Evolutionary conservation across 2,888 invertebrate genomes (phyloP).

Genomic region (Subacronicta megacephala): DNA sequence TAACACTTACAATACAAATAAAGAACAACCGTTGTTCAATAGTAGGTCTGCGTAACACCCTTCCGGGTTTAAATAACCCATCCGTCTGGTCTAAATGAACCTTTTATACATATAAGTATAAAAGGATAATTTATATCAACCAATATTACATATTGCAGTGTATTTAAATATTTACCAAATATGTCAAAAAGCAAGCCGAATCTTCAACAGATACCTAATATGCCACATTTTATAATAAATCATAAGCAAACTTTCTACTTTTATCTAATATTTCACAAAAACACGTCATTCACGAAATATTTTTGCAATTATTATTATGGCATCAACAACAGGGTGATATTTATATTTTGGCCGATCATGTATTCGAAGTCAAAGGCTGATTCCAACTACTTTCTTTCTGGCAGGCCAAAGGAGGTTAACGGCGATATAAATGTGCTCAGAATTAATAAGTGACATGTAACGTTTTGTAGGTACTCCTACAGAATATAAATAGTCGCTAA

Average conservation of each 20-base stretch:
- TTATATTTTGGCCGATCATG: slow-evolving; percentile 59
- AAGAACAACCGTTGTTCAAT: too few species aligned
- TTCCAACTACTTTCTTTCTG: slow-evolving; percentile 82
- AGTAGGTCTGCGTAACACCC: too few species aligned
- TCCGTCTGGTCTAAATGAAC: too few species aligned
- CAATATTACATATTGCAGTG: too few species aligned
- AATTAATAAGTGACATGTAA: slow-evolving; percentile 75
- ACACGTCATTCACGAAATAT: not conserved
- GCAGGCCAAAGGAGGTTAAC: slow-evolving; percentile 84
- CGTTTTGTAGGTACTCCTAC: slow-evolving; percentile 60
- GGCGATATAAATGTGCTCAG: slow-evolving; percentile 78
- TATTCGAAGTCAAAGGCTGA: slow-evolving; percentile 63
- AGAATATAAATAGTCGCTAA: slow-evolving; percentile 72
- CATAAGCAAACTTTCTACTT: not conserved
- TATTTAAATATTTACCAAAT: too few species aligned
- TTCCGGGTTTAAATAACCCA: too few species aligned
- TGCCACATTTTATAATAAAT: not conserved
- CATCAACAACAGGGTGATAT: slow-evolving; percentile 11
- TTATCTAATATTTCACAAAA: too few species aligned
- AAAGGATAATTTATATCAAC: too few species aligned
- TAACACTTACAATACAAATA: too few species aligned
- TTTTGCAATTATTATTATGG: slow-evolving; percentile 1
- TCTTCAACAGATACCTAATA: too few species aligned
- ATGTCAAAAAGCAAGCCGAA: too few species aligned
- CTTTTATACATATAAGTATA: too few species aligned